phyloP scores from a whole-genome alignment of 2,888 invertebrate species.

The Prenolepis imparis region DNA sequence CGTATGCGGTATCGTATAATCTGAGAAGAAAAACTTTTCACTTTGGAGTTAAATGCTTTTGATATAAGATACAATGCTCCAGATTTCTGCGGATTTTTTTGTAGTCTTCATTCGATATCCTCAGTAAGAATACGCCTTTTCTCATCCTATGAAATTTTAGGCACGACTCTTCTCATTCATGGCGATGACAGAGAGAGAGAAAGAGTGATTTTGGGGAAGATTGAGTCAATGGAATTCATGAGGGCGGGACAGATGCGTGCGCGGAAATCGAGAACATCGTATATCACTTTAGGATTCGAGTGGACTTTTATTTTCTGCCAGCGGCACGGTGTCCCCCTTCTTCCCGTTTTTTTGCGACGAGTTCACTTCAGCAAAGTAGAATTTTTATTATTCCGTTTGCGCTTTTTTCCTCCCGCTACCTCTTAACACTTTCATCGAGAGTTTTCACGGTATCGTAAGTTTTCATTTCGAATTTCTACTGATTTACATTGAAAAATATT shows the following conservation, averaged over 20 bases:
- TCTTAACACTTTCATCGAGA: background rate
- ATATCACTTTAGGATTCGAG: slow-evolving; percentile 81
- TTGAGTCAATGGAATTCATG: slow-evolving; percentile 79
- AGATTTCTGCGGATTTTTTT: background rate
- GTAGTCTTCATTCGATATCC: no score
- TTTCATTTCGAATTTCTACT: background rate
- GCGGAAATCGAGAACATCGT: slow-evolving; percentile 72
- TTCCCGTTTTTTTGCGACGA: slow-evolving; percentile 64
- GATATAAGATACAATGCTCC: background rate
- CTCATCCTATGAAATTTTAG: slow-evolving; percentile 14
- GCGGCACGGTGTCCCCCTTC: slow-evolving; percentile 70
- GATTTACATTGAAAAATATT: background rate
- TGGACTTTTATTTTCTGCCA: slow-evolving; percentile 78
- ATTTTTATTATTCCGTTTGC: slow-evolving; percentile 79
- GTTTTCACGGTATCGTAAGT: background rate
- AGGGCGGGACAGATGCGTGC: slow-evolving; percentile 67
- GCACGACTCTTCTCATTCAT: background rate
- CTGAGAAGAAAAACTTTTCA: background rate
- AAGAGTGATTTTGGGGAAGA: slow-evolving; percentile 58
- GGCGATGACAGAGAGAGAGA: background rate
- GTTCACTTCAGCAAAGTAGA: slow-evolving; percentile 73
- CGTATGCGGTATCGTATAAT: background rate
- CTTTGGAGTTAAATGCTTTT: background rate
- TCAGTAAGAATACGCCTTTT: background rate
- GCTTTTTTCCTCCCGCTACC: background rate